A percentile compares a stretch with the other conserved stretches of the same genome.
These are phyloP conservation scores for Drosophila pruinosa DNA, from an alignment of 1,140 invertebrate genomes.

Conservation along the genomic window DNA sequence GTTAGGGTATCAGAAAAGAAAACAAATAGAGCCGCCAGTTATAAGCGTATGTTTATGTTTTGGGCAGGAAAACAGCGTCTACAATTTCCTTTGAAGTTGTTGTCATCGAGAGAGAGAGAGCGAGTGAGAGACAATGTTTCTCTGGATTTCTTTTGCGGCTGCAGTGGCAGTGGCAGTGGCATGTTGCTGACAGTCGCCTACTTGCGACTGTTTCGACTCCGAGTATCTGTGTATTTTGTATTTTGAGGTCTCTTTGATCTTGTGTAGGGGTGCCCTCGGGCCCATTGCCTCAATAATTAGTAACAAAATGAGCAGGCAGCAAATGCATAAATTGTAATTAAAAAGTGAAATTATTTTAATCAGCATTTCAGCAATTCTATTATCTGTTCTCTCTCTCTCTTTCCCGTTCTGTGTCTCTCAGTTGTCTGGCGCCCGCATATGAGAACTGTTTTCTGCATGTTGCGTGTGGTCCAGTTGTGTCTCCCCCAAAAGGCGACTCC, in stretches of 20 bases:
- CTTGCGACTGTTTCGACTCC: slow-evolving; percentile 1
- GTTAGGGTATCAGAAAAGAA: slow-evolving; percentile 14
- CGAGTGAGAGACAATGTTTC: slow-evolving; percentile 56
- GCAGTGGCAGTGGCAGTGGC: neutral
- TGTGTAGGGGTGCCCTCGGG: slow-evolving; percentile 6
- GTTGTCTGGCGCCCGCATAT: slow-evolving; percentile 55
- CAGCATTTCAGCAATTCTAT: slow-evolving; percentile 78
- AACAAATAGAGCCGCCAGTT: slow-evolving; percentile 39
- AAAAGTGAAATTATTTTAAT: slow-evolving; percentile 81
- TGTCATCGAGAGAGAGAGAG: slow-evolving; percentile 13
- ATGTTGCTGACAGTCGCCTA: slow-evolving; percentile 38
- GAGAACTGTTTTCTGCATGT: slow-evolving; percentile 46
- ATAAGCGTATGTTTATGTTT: slow-evolving; percentile 63
- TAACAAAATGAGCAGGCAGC: slow-evolving; percentile 45
- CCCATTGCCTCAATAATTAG: slow-evolving; percentile 64
- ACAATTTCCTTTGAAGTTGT: slow-evolving; percentile 72
- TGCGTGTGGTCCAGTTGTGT: slow-evolving; percentile 60
- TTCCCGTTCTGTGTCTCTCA: neutral
- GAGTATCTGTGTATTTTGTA: neutral
- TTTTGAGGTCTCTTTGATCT: slow-evolving; percentile 67
- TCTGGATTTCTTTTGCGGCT: slow-evolving; percentile 36
- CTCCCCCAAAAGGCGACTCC: slow-evolving; percentile 1
- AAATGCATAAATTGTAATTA: slow-evolving; percentile 74
- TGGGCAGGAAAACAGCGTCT: slow-evolving; percentile 66
- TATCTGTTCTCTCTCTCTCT: slow-evolving; percentile 8